These are phyloP conservation scores for Mystacides longicornis DNA, from an alignment of 2,888 invertebrate species.

Conservation along the genomic window DNA sequence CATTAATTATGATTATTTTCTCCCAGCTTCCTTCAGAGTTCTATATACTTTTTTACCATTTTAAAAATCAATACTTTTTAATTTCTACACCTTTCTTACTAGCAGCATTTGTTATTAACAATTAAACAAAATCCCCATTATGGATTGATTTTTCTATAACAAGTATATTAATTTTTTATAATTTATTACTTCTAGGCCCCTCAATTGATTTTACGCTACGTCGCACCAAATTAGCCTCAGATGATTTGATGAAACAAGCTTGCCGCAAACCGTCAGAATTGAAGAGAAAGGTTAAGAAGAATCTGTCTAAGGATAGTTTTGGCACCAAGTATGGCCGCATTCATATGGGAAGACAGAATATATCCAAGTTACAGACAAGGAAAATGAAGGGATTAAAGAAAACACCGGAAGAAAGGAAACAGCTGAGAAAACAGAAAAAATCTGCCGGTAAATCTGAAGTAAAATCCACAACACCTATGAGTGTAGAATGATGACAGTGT, in stretches of 20 bases:
- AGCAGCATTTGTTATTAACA: too few species aligned
- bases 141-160: too few species aligned
- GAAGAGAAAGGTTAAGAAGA: constrained; percentile 84
- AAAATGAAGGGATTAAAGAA: constrained; percentile 86
- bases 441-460: too few species aligned
- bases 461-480: too few species aligned
- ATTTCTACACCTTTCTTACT: too few species aligned
- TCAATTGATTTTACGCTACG: constrained; percentile 79
- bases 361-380: constrained; percentile 77
- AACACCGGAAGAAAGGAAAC: constrained; percentile 59
- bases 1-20: too few species aligned
- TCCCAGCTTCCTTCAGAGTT: too few species aligned
- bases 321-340: constrained; percentile 87
- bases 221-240: constrained; percentile 81
- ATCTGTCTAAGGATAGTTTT: constrained; percentile 77
- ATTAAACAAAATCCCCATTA: too few species aligned
- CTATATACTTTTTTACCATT: too few species aligned
- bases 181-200: constrained; percentile 69
- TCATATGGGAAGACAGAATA: constrained; percentile 86
- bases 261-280: constrained; percentile 73
- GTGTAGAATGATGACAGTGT: too few species aligned
- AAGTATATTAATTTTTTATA: too few species aligned
- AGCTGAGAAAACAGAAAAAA: constrained; percentile 49
- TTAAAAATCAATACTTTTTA: too few species aligned
- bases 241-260: constrained; percentile 78